Percentiles rank a stretch among this genome's conserved stretches.
These are phyloP conservation scores for Arothron firmamentum DNA, from an alignment of 2,113 vertebrate species.

Conservation along the genomic window DNA sequence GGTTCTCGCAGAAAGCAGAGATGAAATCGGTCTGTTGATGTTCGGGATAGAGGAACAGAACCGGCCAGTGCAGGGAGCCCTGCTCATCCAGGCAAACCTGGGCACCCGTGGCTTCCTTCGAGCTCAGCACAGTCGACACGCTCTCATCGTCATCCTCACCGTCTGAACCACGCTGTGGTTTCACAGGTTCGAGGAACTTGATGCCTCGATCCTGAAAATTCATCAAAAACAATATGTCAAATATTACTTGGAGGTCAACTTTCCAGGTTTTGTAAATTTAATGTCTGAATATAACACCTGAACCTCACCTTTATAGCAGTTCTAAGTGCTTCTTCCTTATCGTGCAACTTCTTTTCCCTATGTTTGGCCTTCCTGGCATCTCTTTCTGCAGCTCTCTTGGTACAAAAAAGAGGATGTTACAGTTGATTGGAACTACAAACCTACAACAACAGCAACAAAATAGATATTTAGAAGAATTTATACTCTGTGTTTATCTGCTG, in stretches of 20 bases:
- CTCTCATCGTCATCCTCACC: constrained; percentile 64
- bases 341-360: constrained; percentile 77
- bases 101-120: constrained; percentile 73
- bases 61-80: constrained; percentile 86
- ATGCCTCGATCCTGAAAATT: constrained; percentile 81
- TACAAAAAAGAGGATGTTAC: background rate
- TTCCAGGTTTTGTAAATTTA: too few species aligned
- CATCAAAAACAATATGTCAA: too few species aligned
- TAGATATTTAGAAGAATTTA: background rate
- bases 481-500: constrained; percentile 88
- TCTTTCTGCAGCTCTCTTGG: constrained; percentile 80
- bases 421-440: background rate
- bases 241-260: too few species aligned
- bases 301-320: constrained; percentile 81
- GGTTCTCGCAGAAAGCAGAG: constrained; percentile 85
- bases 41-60: constrained; percentile 92
- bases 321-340: constrained; percentile 75
- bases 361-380: constrained; percentile 83
- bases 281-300: background rate
- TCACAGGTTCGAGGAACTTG: constrained; percentile 64
- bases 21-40: constrained; percentile 90
- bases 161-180: constrained; percentile 47
- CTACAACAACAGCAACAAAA: background rate
- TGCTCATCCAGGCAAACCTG: constrained; percentile 81
- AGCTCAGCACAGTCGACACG: constrained; percentile 65